Evolutionary conservation across 30 jellyfish, hydroid and myxozoan genomes (phyloP).

Genomic region (Turritopsis dohrnii): DNA sequence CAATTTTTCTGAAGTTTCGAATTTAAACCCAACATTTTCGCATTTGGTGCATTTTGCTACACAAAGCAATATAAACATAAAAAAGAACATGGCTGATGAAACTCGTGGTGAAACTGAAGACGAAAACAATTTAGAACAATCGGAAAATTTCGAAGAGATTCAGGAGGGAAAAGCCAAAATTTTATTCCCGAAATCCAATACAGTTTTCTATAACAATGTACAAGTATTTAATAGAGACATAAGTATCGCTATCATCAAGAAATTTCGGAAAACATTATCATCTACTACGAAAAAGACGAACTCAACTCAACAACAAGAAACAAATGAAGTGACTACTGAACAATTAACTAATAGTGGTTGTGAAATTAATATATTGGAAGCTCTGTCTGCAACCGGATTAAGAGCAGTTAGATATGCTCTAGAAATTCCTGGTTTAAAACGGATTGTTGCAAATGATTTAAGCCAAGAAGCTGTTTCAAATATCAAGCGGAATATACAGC

Average conservation of each 20-base stretch:
- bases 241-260: conserved; percentile 64
- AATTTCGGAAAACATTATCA: conserved; percentile 21
- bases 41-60: too few species aligned
- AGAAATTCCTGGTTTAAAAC: conserved; percentile 50
- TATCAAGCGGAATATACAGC: conserved; percentile 48
- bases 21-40: too few species aligned
- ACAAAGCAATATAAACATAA: background rate
- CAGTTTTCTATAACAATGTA: conserved; percentile 84
- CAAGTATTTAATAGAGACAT: conserved; percentile 89
- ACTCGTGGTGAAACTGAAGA: background rate
- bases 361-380: conserved; percentile 56
- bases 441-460: conserved; percentile 75
- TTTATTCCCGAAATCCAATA: conserved; percentile 47
- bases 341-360: background rate
- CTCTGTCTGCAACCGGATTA: conserved; percentile 95
- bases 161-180: conserved; percentile 85
- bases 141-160: conserved; percentile 33
- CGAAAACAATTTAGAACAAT: background rate
- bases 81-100: background rate
- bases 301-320: background rate
- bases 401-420: conserved; percentile 82
- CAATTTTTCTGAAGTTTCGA: background rate
- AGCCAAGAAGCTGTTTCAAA: conserved; percentile 71
- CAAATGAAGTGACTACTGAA: background rate
- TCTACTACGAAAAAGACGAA: background rate